These are phyloP conservation scores for Chymomyza procnemis DNA, from an alignment of 2,888 invertebrate genomes.

Conservation along the genomic window DNA sequence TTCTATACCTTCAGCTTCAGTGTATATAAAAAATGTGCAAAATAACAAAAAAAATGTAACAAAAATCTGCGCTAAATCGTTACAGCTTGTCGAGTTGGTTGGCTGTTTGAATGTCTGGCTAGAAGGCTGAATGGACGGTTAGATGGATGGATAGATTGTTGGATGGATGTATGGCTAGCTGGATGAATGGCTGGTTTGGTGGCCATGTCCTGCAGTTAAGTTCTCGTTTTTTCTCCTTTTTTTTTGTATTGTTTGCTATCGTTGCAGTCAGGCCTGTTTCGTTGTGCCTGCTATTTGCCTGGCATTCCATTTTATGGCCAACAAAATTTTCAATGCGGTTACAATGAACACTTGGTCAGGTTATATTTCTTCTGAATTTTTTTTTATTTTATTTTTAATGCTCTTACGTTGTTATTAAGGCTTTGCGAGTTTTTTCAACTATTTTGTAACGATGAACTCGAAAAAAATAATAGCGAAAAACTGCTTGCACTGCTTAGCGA, in stretches of 20 bases:
- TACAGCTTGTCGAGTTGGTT: neutral
- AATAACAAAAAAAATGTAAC: no score
- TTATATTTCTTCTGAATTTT: neutral
- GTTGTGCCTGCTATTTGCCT: constrained; percentile 3
- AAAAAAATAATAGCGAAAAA: no score
- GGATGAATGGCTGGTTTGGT: neutral
- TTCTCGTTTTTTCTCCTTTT: neutral
- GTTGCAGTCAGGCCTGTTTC: neutral
- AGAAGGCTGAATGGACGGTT: neutral
- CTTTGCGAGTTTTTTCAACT: neutral
- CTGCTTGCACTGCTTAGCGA: no score
- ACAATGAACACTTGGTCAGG: constrained; percentile 11
- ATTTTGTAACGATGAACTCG: neutral
- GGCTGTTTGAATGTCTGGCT: neutral
- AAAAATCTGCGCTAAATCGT: neutral
- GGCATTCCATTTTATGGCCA: constrained; percentile 40
- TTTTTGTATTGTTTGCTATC: neutral
- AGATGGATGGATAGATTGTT: neutral
- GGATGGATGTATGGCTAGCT: neutral
- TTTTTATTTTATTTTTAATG: neutral
- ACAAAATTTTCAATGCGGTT: constrained; percentile 18
- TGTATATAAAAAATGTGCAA: no score
- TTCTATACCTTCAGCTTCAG: no score
- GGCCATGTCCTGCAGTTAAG: neutral
- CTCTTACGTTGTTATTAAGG: neutral